Conservation (phyloP, 1,140 invertebrate genomes). For the Lordiphosa stackelbergi region DNA sequence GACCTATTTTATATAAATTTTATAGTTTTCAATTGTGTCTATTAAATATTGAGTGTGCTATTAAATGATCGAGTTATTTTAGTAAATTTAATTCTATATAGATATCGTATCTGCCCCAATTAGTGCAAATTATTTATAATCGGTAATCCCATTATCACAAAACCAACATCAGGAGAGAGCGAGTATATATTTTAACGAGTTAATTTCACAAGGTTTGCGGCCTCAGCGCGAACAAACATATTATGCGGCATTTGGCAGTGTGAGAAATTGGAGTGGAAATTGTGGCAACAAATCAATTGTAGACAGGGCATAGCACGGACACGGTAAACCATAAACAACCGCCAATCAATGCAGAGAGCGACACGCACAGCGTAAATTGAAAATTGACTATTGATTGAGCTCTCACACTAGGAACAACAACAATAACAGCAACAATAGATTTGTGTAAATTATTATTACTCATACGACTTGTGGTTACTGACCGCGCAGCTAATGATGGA, state of each 20-base stretch:
- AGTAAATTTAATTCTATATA: too few relatives aligned
- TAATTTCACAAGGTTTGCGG: constrained; percentile 65
- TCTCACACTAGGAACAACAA: constrained; percentile 16
- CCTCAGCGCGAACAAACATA: constrained; percentile 55
- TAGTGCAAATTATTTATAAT: not conserved
- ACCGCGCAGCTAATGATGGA: constrained; percentile 26
- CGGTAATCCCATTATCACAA: not conserved
- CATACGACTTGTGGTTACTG: constrained; percentile 45
- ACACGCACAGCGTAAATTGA: constrained; percentile 41
- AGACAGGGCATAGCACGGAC: constrained; percentile 5
- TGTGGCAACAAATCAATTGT: constrained; percentile 61
- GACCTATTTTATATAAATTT: too few relatives aligned
- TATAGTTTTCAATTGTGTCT: too few relatives aligned
- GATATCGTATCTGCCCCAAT: too few relatives aligned
- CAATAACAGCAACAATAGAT: constrained; percentile 17
- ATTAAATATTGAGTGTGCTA: too few relatives aligned
- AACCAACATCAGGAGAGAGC: not conserved
- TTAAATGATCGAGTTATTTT: too few relatives aligned
- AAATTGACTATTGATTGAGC: constrained; percentile 67
- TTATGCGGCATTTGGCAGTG: constrained; percentile 43
- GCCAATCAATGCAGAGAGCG: constrained; percentile 44
- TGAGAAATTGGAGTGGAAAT: constrained; percentile 21
- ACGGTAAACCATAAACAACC: constrained; percentile 30
- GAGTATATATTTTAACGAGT: constrained; percentile 51
- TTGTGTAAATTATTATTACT: constrained; percentile 62